Conservation (phyloP, 1,140 invertebrate species). For the Penaeus vannamei region DNA sequence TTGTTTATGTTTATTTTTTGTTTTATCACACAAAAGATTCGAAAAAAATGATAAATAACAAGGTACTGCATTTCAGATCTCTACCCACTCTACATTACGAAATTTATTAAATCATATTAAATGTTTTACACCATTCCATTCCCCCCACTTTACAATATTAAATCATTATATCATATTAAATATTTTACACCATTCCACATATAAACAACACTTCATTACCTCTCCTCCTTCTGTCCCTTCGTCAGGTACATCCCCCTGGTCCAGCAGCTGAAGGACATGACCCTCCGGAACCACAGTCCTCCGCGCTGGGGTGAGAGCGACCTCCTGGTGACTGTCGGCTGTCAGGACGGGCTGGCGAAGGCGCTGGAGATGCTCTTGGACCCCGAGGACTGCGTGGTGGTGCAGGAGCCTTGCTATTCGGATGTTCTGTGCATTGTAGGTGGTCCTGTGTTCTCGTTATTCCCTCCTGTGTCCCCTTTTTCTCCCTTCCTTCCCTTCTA, state of each 20-base stretch:
- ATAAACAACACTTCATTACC: too few relatives aligned
- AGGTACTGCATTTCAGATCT: too few relatives aligned
- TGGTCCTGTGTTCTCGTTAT: neutral
- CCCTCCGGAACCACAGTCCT: conserved; percentile 78
- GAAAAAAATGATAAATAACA: too few relatives aligned
- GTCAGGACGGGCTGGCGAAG: conserved; percentile 83
- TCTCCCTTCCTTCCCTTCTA: too few relatives aligned
- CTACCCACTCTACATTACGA: too few relatives aligned
- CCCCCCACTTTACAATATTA: too few relatives aligned
- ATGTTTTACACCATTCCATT: too few relatives aligned
- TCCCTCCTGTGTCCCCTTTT: neutral
- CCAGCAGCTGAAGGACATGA: conserved; percentile 78
- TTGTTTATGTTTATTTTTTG: too few relatives aligned
- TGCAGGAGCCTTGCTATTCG: conserved; percentile 81
- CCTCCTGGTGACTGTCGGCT: conserved; percentile 80
- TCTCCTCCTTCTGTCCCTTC: neutral
- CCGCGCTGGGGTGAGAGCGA: conserved; percentile 78
- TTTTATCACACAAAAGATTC: too few relatives aligned
- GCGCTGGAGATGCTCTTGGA: conserved; percentile 79
- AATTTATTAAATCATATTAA: too few relatives aligned
- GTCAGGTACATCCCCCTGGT: conserved; percentile 75
- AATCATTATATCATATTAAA: too few relatives aligned
- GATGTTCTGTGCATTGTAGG: conserved; percentile 74
- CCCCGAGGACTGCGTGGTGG: conserved; percentile 80
- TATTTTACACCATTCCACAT: too few relatives aligned